Evolutionary conservation across 1,140 invertebrate species (phyloP).

Genomic region (Saxidomus purpurata): DNA sequence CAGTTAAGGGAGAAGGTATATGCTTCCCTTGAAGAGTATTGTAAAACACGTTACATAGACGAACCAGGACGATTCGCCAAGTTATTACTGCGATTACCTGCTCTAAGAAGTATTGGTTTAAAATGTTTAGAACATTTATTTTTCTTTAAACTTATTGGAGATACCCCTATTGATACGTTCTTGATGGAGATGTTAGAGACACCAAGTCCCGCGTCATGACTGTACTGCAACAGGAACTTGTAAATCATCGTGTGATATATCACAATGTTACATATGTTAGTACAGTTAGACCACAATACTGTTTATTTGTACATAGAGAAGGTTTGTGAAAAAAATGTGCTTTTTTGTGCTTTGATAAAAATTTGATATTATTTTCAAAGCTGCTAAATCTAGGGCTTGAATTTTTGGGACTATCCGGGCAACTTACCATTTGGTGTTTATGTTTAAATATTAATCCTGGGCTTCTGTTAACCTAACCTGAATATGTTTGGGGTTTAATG

Average conservation of each 20-base stretch:
- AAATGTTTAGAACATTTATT: slow-evolving; percentile 98
- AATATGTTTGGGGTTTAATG: no score
- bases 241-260: neutral
- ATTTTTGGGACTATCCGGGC: no score
- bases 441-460: neutral
- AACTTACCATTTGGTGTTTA: no score
- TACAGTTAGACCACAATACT: neutral
- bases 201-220: slow-evolving; percentile 73
- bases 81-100: slow-evolving; percentile 95
- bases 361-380: neutral
- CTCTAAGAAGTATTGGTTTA: slow-evolving; percentile 96
- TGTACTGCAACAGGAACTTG: neutral
- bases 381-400: neutral
- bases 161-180: slow-evolving; percentile 87
- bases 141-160: slow-evolving; percentile 95
- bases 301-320: neutral
- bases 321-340: neutral
- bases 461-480: no score
- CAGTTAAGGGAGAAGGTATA: slow-evolving; percentile 97
- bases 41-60: slow-evolving; percentile 93
- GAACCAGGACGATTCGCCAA: slow-evolving; percentile 98
- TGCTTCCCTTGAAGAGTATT: slow-evolving; percentile 97
- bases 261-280: neutral
- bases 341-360: neutral
- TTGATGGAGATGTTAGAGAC: slow-evolving; percentile 90